These are phyloP conservation scores for Nothoprocta perdicaria DNA, from an alignment of 2,113 vertebrate species.

Conservation along the genomic window DNA sequence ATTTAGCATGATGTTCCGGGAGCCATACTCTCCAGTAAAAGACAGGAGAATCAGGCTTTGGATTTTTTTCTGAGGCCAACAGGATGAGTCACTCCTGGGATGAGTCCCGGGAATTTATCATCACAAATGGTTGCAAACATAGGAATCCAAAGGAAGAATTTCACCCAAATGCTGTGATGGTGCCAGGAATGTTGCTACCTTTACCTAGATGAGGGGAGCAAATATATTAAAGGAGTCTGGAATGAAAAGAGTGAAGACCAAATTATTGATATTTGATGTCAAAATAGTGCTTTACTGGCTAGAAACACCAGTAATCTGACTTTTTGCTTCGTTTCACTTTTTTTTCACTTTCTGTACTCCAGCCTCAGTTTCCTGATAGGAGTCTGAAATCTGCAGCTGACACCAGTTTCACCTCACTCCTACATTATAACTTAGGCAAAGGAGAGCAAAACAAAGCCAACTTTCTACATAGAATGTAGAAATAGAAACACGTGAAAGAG, in stretches of 20 bases:
- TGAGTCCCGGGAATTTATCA: neutral
- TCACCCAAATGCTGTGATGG: neutral
- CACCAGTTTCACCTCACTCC: neutral
- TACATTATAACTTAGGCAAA: neutral
- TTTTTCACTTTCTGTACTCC: neutral
- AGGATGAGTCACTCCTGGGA: no score
- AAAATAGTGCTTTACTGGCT: neutral
- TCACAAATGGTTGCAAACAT: neutral
- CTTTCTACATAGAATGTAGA: neutral
- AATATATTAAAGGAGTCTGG: neutral
- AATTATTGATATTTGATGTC: neutral
- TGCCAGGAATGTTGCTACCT: neutral
- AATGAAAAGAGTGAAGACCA: neutral
- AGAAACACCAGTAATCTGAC: accelerated
- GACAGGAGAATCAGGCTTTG: neutral
- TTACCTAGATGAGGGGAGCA: neutral
- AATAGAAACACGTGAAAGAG: neutral
- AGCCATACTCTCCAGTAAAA: neutral
- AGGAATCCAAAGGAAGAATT: neutral
- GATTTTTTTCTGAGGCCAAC: neutral
- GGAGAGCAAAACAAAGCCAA: neutral
- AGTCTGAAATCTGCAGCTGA: neutral
- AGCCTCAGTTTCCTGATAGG: neutral
- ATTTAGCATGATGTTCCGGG: neutral
- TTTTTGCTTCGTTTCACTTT: neutral